Conservation (phyloP, 1,140 invertebrate genomes). For the Heliothis virescens region DNA sequence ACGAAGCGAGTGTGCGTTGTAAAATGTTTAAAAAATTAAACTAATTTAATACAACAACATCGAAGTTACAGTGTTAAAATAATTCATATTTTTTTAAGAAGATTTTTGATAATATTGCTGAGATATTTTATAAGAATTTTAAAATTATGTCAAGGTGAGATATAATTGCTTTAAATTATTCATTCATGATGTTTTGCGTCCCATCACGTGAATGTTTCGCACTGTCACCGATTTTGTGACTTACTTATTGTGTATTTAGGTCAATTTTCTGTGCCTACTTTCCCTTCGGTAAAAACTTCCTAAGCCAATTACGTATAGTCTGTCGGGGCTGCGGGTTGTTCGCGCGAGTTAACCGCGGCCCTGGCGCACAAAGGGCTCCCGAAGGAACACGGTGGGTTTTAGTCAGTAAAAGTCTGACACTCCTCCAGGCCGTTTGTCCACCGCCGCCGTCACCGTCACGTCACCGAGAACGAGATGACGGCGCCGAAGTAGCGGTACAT, state of each 20-base stretch:
- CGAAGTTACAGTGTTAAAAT: neutral
- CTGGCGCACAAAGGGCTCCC: too few species aligned
- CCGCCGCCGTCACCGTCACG: too few species aligned
- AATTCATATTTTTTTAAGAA: neutral
- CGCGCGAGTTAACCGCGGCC: too few species aligned
- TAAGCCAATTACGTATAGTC: too few species aligned
- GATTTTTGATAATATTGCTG: neutral
- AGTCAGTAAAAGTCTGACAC: too few species aligned
- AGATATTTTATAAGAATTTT: neutral
- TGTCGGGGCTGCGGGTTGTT: too few species aligned
- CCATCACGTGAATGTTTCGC: neutral
- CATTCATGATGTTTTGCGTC: constrained; percentile 17
- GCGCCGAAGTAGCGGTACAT: too few species aligned
- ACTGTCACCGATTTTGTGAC: neutral
- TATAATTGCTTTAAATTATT: constrained; percentile 8
- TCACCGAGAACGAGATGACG: too few species aligned
- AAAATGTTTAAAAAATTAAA: neutral
- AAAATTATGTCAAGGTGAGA: constrained; percentile 33
- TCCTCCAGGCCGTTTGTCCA: too few species aligned
- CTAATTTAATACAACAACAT: neutral
- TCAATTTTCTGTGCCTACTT: neutral
- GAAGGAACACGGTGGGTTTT: too few species aligned
- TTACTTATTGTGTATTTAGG: neutral
- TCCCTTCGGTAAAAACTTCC: neutral
- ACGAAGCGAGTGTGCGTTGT: neutral